These are phyloP conservation scores for Neopipo cinnamomea DNA, from an alignment of 2,113 vertebrate species.

Conservation along the genomic window DNA sequence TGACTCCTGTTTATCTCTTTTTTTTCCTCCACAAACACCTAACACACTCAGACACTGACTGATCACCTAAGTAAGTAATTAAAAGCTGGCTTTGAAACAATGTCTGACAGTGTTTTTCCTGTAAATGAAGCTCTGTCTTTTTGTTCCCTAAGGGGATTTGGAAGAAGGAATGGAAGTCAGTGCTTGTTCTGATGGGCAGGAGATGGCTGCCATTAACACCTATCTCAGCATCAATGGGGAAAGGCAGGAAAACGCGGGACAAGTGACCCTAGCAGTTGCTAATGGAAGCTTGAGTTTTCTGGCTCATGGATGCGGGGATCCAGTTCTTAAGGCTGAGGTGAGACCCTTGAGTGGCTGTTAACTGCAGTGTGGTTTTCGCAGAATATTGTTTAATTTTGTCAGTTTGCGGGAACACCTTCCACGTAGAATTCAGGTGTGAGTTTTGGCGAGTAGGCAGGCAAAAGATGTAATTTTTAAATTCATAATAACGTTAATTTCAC, in stretches of 20 bases:
- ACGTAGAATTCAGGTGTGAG: background rate
- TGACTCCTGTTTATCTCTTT: background rate
- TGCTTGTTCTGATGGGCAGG: constrained; percentile 65
- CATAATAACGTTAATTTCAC: background rate
- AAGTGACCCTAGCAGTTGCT: constrained; percentile 60
- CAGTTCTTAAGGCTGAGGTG: constrained; percentile 37
- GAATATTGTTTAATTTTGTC: background rate
- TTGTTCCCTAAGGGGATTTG: constrained; percentile 25
- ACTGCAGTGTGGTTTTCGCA: background rate
- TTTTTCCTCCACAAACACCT: background rate
- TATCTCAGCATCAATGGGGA: constrained; percentile 47
- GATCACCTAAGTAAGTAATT: background rate
- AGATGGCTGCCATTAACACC: constrained; percentile 48
- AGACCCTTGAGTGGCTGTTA: background rate
- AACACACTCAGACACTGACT: background rate
- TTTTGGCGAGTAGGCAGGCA: background rate
- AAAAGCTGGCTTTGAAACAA: background rate
- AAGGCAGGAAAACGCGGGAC: constrained; percentile 51
- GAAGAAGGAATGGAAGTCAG: constrained; percentile 72
- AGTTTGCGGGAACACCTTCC: background rate
- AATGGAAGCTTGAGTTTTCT: constrained; percentile 74
- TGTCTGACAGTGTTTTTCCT: background rate
- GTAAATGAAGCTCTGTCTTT: background rate
- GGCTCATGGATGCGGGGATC: constrained; percentile 67
- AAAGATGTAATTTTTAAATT: background rate